Evolutionary conservation across 2,797 vertebrate species (phyloP).

Genomic region (Momotus momota): DNA sequence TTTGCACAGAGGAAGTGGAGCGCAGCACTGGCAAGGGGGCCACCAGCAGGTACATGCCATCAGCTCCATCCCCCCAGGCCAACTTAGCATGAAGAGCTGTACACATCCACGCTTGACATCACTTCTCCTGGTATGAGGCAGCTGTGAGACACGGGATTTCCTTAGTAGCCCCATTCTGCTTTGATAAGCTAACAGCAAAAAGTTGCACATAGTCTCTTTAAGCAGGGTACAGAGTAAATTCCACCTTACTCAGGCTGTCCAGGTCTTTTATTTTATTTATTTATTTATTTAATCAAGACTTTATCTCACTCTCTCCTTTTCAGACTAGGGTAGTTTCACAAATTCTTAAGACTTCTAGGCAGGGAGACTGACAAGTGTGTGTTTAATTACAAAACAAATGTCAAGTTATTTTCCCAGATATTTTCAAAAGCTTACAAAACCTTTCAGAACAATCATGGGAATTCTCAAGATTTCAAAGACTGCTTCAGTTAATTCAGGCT

Average conservation of each 20-base stretch:
- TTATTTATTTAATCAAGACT: not conserved
- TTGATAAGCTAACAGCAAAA: not conserved
- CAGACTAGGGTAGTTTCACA: not conserved
- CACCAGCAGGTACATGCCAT: not conserved
- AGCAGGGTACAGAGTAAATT: not conserved
- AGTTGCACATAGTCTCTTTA: not conserved
- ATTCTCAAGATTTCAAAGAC: constrained; percentile 12
- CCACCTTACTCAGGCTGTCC: not conserved
- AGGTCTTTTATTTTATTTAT: not conserved
- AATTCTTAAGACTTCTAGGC: not conserved
- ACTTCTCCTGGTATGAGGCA: rapidly evolving
- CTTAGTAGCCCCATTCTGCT: not conserved
- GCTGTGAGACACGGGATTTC: rapidly evolving
- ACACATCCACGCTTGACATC: rapidly evolving
- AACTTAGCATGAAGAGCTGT: not conserved
- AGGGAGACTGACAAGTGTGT: not conserved
- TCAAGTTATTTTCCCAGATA: not conserved
- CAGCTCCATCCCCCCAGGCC: rapidly evolving
- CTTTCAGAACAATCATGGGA: not conserved
- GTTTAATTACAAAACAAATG: constrained; percentile 10
- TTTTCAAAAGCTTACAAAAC: constrained; percentile 24
- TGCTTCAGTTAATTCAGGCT: not conserved
- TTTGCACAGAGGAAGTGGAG: rapidly evolving
- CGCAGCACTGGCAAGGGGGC: not conserved
- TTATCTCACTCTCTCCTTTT: not conserved